A percentile compares a stretch with the other conserved stretches of the same genome.
Conservation (phyloP, 2,888 invertebrate species). For the Nephrotoma flavescens region DNA sequence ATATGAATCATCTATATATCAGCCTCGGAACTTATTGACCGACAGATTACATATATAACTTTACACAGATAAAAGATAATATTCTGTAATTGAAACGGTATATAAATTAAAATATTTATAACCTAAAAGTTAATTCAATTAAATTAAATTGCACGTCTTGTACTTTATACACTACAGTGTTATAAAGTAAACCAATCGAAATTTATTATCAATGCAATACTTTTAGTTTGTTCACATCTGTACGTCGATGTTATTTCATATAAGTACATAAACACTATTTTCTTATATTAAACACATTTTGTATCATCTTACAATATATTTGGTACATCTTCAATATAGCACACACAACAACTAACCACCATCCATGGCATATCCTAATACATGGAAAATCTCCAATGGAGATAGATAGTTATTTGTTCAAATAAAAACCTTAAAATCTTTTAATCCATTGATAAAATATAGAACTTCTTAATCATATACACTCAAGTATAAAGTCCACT, state of each 20-base stretch:
- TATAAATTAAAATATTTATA: neutral
- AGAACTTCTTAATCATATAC: neutral
- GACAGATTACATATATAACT: too few species aligned
- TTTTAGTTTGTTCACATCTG: neutral
- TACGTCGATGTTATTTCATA: neutral
- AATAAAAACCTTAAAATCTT: neutral
- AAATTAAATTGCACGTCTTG: neutral
- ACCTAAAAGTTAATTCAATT: neutral
- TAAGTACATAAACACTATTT: neutral
- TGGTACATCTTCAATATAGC: neutral
- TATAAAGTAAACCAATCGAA: neutral
- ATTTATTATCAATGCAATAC: neutral
- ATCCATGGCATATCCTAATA: neutral
- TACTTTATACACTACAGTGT: neutral
- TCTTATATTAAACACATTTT: neutral
- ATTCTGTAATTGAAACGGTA: neutral
- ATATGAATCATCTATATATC: too few species aligned
- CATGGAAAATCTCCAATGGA: neutral
- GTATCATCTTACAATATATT: neutral
- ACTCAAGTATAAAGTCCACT: neutral
- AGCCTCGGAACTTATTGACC: too few species aligned
- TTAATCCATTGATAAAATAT: neutral
- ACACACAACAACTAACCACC: neutral
- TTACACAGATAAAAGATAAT: too few species aligned
- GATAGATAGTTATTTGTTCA: neutral